Percentiles rank a stretch among this genome's conserved stretches.
These are phyloP conservation scores for Alces alces DNA, from an alignment of 2,113 vertebrate species.

Conservation along the genomic window DNA sequence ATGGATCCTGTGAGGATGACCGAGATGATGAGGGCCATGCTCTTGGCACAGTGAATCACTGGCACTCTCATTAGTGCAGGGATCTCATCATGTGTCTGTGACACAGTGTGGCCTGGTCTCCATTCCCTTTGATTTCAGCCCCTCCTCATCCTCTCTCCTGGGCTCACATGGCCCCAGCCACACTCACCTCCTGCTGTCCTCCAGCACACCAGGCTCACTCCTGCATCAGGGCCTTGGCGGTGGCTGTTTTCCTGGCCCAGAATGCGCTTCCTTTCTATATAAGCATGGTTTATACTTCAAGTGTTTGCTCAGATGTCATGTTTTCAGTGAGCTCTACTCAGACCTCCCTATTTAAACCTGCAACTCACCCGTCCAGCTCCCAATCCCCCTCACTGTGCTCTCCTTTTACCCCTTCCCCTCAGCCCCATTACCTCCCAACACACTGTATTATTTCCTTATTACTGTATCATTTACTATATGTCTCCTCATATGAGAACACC, in stretches of 20 bases:
- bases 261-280: neutral
- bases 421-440: neutral
- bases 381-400: too few species aligned
- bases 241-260: neutral
- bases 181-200: neutral
- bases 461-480: neutral
- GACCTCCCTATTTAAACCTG: neutral
- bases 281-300: neutral
- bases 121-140: neutral
- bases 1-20: neutral
- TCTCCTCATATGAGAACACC: neutral
- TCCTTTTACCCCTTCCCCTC: neutral
- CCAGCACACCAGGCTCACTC: neutral
- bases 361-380: neutral
- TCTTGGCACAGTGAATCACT: fast-evolving
- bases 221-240: neutral
- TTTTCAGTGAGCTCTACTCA: neutral
- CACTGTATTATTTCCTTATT: neutral
- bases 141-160: neutral
- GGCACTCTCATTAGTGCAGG: too few species aligned
- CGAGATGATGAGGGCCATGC: neutral
- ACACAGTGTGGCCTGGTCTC: neutral
- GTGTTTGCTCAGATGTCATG: neutral
- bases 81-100: neutral
- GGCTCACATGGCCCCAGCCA: neutral